Conservation (phyloP, 1,140 invertebrate genomes). For the Drosophila kepulauana region DNA sequence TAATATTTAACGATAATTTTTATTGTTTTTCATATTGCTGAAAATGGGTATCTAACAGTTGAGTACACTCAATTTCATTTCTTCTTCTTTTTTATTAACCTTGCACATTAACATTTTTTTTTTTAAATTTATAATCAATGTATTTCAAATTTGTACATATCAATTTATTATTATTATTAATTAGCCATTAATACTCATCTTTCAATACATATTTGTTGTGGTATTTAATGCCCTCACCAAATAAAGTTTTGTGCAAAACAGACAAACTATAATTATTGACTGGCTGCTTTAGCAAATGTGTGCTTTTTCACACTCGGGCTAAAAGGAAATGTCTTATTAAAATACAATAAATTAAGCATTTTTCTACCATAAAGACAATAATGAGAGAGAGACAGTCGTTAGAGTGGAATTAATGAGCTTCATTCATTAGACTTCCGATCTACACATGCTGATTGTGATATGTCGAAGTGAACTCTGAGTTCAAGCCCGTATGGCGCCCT, state of each 20-base stretch:
- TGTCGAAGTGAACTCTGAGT: constrained; percentile 41
- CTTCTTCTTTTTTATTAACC: too few species aligned
- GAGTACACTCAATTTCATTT: too few species aligned
- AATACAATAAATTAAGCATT: constrained; percentile 39
- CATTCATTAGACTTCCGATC: constrained; percentile 48
- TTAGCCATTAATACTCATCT: too few species aligned
- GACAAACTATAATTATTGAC: constrained; percentile 1
- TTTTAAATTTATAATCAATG: neutral
- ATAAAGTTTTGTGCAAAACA: neutral
- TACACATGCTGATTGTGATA: constrained; percentile 23
- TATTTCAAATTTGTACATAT: neutral
- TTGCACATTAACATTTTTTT: neutral
- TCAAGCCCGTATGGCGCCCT: constrained; percentile 53
- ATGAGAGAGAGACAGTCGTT: constrained; percentile 1
- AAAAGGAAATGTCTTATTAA: constrained; percentile 54
- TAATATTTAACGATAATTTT: too few species aligned
- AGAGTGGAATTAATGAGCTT: constrained; percentile 31
- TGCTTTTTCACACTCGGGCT: neutral
- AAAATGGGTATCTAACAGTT: too few species aligned
- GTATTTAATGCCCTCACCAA: neutral
- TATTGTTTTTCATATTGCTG: too few species aligned
- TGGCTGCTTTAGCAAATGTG: neutral
- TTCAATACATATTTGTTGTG: too few species aligned
- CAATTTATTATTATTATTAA: neutral
- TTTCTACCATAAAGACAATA: neutral